These are phyloP conservation scores for Spodoptera picta DNA, from an alignment of 2,888 invertebrate species.

Conservation along the genomic window DNA sequence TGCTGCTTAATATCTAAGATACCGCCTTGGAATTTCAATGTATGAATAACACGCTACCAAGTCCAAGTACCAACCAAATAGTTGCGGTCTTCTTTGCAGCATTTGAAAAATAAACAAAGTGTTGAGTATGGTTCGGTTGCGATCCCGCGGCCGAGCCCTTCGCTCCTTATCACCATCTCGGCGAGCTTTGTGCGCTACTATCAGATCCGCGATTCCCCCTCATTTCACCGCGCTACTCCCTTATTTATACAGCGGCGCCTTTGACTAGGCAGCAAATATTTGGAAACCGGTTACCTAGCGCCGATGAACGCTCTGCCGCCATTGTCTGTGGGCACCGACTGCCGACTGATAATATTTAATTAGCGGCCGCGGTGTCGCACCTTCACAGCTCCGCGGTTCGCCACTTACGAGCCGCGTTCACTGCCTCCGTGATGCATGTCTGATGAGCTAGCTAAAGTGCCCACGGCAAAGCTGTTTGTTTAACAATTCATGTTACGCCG, in stretches of 20 bases:
- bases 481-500: conserved; percentile 72
- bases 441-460: conserved; percentile 74
- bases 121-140: conserved; percentile 67
- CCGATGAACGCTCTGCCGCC: conserved; percentile 80
- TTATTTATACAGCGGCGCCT: conserved; percentile 81
- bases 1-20: conserved; percentile 22
- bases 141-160: conserved; percentile 70
- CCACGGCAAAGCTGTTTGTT: conserved; percentile 79
- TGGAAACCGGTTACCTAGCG: conserved; percentile 84
- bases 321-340: conserved; percentile 83
- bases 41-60: conserved; percentile 19
- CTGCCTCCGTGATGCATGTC: conserved; percentile 67
- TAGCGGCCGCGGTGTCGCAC: conserved; percentile 84
- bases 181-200: conserved; percentile 76
- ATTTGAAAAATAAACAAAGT: conserved; percentile 70
- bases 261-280: conserved; percentile 85
- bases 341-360: conserved; percentile 86
- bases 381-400: conserved; percentile 82
- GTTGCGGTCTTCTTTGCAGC: conserved; percentile 30
- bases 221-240: conserved; percentile 66
- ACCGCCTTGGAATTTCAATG: conserved; percentile 27
- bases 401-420: conserved; percentile 63
- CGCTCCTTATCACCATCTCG: conserved; percentile 75
- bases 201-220: conserved; percentile 77
- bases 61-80: conserved; percentile 27